Base-by-base conservation (phyloP, 1,140 invertebrate genomes). In the Adelges cooleyi region DNA sequence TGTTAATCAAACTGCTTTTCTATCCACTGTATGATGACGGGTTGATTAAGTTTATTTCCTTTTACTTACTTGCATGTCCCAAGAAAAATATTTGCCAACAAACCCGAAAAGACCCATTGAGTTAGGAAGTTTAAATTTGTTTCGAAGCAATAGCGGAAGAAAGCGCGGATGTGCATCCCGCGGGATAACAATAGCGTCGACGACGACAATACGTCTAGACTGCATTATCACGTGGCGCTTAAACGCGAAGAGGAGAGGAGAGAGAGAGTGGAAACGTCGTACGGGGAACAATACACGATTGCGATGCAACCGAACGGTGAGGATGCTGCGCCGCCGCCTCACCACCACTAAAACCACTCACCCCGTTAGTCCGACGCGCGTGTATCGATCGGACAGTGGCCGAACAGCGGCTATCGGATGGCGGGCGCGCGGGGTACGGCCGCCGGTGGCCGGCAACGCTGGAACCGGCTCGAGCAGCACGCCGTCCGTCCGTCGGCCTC, bases 401-500 rank as follows among this genome's bases (percentile, higher is more conserved):
- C 40, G 54, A 59, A 62, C 48, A 27, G 11, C 48, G 40, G 23
- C 56, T 13, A 62, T 48, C 42, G 40, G 22, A 42, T 27, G 53
- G 40, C 33, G 53, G 53, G 27, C 20, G 40, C 25, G 23, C 36
- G 53, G 38, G 15, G n/a, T 11, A 44, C n/a, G 23, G 50, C 11
- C 20, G 36, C 17, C n/a, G 18, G 51, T 22, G 52, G 40, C n/a
- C n/a, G 54, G 17, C n/a, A 17, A 38, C 40, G 23, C 17, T 23
- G 38, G 27, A 62, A 62, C 56, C 56, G 56, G 56, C 56, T 62
- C 17, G 56, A 42, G 42, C 23, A 5, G 42, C 56, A 48, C 40
- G 53, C 53, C 38, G 51, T 36, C 52, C 36, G 29, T 22, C 51
- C 42, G 40, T 29, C 42, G 42, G 17, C 5, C 42, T 46, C 56